Conservation (phyloP, 2,113 vertebrate species). For the Odobenus rosmarus region DNA sequence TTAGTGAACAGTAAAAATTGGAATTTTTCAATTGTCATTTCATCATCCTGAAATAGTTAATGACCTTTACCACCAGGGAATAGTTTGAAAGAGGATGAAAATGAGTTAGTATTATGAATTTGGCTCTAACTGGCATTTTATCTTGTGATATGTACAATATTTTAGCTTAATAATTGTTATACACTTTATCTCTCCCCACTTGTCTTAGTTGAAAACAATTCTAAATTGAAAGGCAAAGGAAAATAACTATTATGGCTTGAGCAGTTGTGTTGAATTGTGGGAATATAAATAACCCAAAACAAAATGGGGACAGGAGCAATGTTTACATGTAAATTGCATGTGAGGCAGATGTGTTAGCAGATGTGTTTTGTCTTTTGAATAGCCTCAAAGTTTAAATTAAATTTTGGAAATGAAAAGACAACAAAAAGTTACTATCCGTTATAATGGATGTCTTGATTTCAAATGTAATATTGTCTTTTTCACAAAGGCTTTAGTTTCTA, state of each 20-base stretch:
- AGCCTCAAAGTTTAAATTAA: conserved; percentile 1
- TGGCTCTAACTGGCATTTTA: not conserved
- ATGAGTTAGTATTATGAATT: not conserved
- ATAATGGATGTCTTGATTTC: not conserved
- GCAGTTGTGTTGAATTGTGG: not conserved
- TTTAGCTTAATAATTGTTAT: conserved; percentile 16
- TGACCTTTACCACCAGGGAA: not conserved
- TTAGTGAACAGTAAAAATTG: not conserved
- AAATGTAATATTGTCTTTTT: not conserved
- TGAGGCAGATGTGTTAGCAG: conserved; percentile 32
- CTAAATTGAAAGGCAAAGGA: not conserved
- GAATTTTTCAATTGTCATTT: not conserved
- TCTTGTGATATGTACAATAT: not conserved
- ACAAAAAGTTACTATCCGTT: not conserved
- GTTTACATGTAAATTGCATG: conserved; percentile 25
- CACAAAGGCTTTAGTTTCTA: not conserved
- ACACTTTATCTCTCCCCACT: not conserved
- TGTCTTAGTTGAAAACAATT: conserved; percentile 5
- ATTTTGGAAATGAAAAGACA: not conserved
- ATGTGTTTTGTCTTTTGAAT: conserved; percentile 31
- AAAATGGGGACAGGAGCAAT: not conserved
- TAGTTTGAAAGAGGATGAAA: not conserved
- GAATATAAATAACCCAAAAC: conserved; percentile 6
- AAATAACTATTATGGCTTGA: not conserved
- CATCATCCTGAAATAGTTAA: conserved; percentile 40